Evolutionary conservation across 2,797 vertebrate species (phyloP).

Genomic region (Sandelia bainsii): DNA sequence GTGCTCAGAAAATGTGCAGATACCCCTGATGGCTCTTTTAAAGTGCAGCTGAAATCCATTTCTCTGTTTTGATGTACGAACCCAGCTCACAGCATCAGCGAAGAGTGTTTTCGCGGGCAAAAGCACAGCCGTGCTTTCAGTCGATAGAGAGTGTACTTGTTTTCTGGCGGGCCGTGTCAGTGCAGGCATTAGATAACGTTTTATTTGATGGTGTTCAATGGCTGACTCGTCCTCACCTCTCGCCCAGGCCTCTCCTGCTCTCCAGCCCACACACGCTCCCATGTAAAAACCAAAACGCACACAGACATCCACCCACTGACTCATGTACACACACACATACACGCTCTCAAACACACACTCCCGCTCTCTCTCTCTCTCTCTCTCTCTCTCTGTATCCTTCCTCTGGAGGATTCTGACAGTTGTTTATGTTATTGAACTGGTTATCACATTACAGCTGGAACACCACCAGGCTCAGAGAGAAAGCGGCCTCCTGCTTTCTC

Average conservation of each 20-base stretch:
- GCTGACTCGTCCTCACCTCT: constrained; percentile 84
- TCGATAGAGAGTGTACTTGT: constrained; percentile 68
- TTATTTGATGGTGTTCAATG: constrained; percentile 82
- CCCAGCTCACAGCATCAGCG: constrained; percentile 41
- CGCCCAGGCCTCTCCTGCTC: constrained; percentile 77
- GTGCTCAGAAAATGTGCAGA: constrained; percentile 31
- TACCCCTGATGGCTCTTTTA: constrained; percentile 41
- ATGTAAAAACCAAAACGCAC: constrained; percentile 57
- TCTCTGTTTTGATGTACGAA: constrained; percentile 49
- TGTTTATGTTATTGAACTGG: constrained; percentile 84
- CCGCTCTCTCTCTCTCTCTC: constrained; percentile 16
- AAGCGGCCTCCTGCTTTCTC: constrained; percentile 54
- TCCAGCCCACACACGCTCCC: constrained; percentile 79
- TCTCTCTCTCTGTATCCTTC: constrained; percentile 61
- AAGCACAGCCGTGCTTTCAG: constrained; percentile 59
- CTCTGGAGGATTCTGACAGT: constrained; percentile 78
- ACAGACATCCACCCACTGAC: constrained; percentile 59
- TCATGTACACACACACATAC: constrained; percentile 29
- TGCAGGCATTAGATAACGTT: constrained; percentile 80
- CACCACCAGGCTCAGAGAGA: constrained; percentile 62
- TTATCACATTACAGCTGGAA: constrained; percentile 81
- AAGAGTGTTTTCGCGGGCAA: constrained; percentile 56
- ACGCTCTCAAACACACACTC: constrained; percentile 22
- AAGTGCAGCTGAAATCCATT: constrained; percentile 54
- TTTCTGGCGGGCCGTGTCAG: constrained; percentile 68